These are phyloP conservation scores for Yponomeuta cagnagella DNA, from an alignment of 2,888 invertebrate species.

Conservation along the genomic window DNA sequence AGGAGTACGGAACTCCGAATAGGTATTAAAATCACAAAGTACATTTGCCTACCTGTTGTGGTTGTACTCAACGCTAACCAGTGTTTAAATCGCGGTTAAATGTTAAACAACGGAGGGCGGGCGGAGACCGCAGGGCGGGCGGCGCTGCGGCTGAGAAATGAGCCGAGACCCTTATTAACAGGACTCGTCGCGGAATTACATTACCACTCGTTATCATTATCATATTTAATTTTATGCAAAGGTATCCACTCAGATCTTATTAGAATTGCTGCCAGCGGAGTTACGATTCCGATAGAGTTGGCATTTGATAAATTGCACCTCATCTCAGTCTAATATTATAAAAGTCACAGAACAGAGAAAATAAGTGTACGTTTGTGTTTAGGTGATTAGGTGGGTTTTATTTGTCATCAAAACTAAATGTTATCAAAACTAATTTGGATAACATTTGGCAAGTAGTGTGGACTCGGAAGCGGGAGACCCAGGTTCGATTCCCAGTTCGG, in stretches of 20 bases:
- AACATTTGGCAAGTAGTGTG: too few relatives aligned
- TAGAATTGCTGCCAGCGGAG: not conserved
- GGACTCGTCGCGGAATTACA: constrained; percentile 1
- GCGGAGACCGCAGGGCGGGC: not conserved
- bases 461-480: too few relatives aligned
- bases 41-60: not conserved
- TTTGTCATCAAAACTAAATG: too few relatives aligned
- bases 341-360: too few relatives aligned
- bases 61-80: not conserved
- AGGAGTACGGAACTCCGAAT: not conserved
- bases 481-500: too few relatives aligned
- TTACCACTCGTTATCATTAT: constrained; percentile 11
- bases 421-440: too few relatives aligned
- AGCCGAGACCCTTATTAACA: constrained; percentile 6
- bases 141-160: constrained; percentile 5
- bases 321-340: too few relatives aligned
- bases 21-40: not conserved
- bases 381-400: too few relatives aligned
- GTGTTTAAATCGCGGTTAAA: constrained; percentile 1
- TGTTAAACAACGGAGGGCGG: not conserved
- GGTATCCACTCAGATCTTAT: not conserved
- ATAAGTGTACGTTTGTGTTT: too few relatives aligned
- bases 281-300: not conserved
- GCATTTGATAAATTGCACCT: not conserved
- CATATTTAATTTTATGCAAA: constrained; percentile 11